These are phyloP conservation scores for Pica pica DNA, from an alignment of 2,113 vertebrate genomes.

Conservation along the genomic window DNA sequence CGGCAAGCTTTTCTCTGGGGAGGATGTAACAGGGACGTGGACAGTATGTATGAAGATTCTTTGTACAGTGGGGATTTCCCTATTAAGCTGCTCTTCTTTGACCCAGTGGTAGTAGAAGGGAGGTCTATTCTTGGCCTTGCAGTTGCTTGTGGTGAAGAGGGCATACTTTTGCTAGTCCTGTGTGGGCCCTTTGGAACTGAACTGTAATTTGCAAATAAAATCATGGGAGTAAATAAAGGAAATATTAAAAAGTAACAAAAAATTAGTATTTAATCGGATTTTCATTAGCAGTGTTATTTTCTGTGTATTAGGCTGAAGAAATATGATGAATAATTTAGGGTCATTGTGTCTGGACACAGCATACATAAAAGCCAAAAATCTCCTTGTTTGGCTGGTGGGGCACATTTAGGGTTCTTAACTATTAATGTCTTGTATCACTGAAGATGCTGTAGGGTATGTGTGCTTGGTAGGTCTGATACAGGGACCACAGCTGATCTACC, in stretches of 20 bases:
- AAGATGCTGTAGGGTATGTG: not conserved
- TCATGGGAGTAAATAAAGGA: not conserved
- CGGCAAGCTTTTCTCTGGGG: not conserved
- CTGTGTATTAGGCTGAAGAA: not conserved
- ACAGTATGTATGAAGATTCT: not conserved
- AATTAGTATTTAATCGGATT: not conserved
- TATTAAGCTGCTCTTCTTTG: not conserved
- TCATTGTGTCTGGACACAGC: not conserved
- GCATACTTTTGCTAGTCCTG: not conserved
- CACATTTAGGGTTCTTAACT: not conserved
- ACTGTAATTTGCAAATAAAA: not conserved
- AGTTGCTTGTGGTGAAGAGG: not conserved
- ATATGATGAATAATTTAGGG: not conserved
- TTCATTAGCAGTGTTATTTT: not conserved
- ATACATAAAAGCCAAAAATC: not conserved
- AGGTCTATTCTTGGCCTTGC: not conserved
- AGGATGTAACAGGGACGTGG: not conserved
- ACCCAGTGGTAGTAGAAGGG: not conserved
- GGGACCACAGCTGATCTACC: not conserved
- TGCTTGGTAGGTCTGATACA: not conserved
- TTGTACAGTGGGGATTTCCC: not conserved
- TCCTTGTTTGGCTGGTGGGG: not conserved
- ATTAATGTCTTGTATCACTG: not conserved
- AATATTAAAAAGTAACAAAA: not conserved
- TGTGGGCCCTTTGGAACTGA: not conserved